These are phyloP conservation scores for Siphonodentalium dalli DNA, from an alignment of 2,888 invertebrate genomes.

Conservation along the genomic window DNA sequence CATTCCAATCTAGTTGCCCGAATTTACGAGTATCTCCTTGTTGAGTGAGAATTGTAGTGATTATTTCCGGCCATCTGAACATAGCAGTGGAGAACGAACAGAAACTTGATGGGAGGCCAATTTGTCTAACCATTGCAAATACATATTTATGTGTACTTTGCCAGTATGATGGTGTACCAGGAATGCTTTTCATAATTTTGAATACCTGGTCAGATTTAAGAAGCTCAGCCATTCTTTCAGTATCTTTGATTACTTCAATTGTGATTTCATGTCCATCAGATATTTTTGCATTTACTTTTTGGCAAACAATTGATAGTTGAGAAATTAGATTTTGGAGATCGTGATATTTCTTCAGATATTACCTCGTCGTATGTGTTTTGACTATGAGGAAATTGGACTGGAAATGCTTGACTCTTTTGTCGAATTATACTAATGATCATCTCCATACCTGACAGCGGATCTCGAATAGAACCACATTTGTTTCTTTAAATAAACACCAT, in stretches of 20 bases:
- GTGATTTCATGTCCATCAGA: conserved; percentile 6
- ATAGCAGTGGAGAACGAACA: conserved; percentile 8
- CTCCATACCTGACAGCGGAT: no score
- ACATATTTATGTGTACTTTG: conserved; percentile 7
- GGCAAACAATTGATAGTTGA: conserved; percentile 12
- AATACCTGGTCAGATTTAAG: conserved; percentile 3
- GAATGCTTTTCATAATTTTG: conserved; percentile 7
- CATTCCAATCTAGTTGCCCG: conserved; percentile 13
- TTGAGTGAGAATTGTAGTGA: conserved; percentile 6
- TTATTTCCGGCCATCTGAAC: conserved; percentile 4
- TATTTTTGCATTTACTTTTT: conserved; percentile 11
- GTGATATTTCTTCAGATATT: no score
- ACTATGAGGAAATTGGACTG: no score
- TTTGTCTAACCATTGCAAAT: conserved; percentile 15
- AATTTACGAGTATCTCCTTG: neutral
- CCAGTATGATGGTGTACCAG: conserved; percentile 14
- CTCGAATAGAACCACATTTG: no score
- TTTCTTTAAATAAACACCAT: no score
- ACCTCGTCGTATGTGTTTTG: no score
- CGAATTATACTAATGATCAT: no score
- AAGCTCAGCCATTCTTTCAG: conserved; percentile 3
- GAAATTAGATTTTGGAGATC: conserved; percentile 17
- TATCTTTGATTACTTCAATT: conserved; percentile 5
- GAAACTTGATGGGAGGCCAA: conserved; percentile 12
- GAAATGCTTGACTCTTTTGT: no score